Conservation (phyloP, 2,113 vertebrate genomes). For the Brachypteracias leptosomus region DNA sequence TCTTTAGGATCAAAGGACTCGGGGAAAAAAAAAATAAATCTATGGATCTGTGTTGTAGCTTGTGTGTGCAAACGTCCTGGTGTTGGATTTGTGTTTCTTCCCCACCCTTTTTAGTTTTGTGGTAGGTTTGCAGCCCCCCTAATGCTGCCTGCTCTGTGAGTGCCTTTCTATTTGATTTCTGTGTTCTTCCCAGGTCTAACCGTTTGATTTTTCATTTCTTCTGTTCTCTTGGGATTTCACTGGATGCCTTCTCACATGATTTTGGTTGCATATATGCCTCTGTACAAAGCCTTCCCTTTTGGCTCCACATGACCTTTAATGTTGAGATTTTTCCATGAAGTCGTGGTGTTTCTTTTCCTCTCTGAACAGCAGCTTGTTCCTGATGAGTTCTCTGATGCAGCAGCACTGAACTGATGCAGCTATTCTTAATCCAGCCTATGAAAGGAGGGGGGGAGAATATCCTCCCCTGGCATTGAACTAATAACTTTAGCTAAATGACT, state of each 20-base stretch:
- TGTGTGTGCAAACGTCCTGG: slow-evolving; percentile 20
- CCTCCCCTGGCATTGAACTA: neutral
- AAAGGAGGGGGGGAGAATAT: too few species aligned
- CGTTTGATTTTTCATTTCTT: slow-evolving; percentile 50
- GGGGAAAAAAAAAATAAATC: slow-evolving; percentile 1
- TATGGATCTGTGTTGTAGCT: slow-evolving; percentile 35
- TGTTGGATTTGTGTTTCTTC: slow-evolving; percentile 20
- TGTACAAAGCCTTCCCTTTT: slow-evolving; percentile 50
- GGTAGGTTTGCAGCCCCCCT: slow-evolving; percentile 63
- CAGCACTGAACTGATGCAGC: slow-evolving; percentile 44
- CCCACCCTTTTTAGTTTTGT: slow-evolving; percentile 40
- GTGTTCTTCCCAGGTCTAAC: slow-evolving; percentile 64
- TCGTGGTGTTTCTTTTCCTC: slow-evolving; percentile 60
- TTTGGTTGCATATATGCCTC: slow-evolving; percentile 49
- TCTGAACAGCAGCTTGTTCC: slow-evolving; percentile 42
- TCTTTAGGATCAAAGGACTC: slow-evolving; percentile 66
- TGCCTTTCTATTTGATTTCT: slow-evolving; percentile 65
- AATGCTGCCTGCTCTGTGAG: slow-evolving; percentile 59
- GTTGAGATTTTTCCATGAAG: slow-evolving; percentile 53
- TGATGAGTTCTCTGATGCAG: slow-evolving; percentile 56
- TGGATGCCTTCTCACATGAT: slow-evolving; percentile 63
- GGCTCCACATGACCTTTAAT: slow-evolving; percentile 16
- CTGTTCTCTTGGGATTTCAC: slow-evolving; percentile 49
- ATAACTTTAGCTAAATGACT: neutral
- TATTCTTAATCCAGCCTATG: neutral